These are phyloP conservation scores for Caenorhabditis sp. DNA, from an alignment of 2,888 invertebrate species.

Conservation along the genomic window DNA sequence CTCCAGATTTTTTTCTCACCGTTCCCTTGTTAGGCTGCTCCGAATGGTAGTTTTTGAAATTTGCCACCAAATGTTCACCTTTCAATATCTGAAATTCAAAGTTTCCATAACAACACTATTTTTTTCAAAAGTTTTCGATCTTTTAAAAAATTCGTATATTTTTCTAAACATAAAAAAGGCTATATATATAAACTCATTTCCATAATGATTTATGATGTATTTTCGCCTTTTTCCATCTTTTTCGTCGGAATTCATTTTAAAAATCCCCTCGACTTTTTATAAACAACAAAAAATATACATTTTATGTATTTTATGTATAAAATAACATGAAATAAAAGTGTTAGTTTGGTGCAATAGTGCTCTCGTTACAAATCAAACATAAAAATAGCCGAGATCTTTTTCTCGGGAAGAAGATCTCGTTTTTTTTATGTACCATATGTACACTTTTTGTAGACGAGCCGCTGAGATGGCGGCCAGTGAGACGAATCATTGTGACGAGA, in stretches of 20 bases:
- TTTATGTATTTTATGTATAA: no score
- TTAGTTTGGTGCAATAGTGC: no score
- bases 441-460: slow-evolving; percentile 22
- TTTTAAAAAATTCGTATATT: no score
- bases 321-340: no score
- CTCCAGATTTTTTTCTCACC: no score
- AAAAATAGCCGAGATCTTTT: neutral
- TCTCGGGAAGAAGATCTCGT: neutral
- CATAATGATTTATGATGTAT: neutral
- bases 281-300: no score
- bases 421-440: slow-evolving; percentile 3
- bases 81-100: slow-evolving; percentile 2
- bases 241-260: neutral
- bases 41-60: neutral
- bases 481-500: slow-evolving; percentile 29
- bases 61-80: neutral
- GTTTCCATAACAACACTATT: neutral
- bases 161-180: neutral
- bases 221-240: neutral
- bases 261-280: no score
- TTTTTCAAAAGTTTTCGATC: no score
- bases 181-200: neutral
- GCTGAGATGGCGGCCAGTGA: slow-evolving; percentile 30
- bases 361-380: neutral
- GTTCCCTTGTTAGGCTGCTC: no score